These are phyloP conservation scores for Dicyrtomina minuta DNA, from an alignment of 2,888 invertebrate species.

Conservation along the genomic window DNA sequence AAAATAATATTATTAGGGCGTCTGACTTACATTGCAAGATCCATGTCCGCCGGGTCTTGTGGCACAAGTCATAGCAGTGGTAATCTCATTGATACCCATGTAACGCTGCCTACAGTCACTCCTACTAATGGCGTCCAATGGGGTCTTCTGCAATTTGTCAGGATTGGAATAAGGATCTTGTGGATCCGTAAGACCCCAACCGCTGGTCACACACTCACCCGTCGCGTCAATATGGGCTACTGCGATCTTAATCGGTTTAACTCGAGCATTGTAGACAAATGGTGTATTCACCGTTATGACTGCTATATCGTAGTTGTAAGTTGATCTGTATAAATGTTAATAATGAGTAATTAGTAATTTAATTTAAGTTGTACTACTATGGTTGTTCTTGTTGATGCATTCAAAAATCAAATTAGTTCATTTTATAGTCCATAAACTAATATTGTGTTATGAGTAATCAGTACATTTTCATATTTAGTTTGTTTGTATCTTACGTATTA, in stretches of 20 bases:
- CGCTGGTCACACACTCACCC: not conserved
- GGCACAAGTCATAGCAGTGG: not conserved
- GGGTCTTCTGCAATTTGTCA: not conserved
- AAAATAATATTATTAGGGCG: too few relatives aligned
- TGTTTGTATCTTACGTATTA: slow-evolving; percentile 31
- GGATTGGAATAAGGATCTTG: not conserved
- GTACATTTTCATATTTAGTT: too few relatives aligned
- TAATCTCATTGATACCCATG: not conserved
- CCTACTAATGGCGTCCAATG: not conserved
- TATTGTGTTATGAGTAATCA: too few relatives aligned
- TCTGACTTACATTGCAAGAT: not conserved
- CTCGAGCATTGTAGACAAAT: not conserved
- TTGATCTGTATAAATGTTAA: too few relatives aligned
- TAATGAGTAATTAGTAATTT: too few relatives aligned
- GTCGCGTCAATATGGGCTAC: not conserved
- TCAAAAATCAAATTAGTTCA: too few relatives aligned
- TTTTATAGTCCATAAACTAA: too few relatives aligned
- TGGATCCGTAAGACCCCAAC: not conserved
- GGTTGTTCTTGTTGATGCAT: too few relatives aligned
- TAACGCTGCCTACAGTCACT: not conserved
- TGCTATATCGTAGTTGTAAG: not conserved
- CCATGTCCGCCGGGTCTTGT: not conserved
- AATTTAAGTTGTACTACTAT: too few relatives aligned
- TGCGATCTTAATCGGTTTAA: not conserved
- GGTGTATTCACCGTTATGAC: not conserved